A percentile compares a stretch with the other conserved stretches of the same genome.
phyloP scores from a whole-genome alignment of 2,797 vertebrate species.

The Chaunax sp. region DNA sequence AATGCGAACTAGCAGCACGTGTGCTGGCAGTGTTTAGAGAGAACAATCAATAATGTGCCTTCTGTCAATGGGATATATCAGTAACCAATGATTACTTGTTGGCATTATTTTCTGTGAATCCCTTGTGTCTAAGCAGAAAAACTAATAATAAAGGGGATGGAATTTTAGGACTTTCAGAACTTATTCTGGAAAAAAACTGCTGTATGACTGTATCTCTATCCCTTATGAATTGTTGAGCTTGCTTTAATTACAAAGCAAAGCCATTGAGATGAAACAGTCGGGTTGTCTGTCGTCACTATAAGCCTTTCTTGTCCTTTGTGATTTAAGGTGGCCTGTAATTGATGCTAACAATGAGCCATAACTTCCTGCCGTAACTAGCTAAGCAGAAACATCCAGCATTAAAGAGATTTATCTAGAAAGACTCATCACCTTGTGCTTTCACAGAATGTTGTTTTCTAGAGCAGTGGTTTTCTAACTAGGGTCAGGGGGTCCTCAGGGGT shows the following conservation, averaged over 20 bases:
- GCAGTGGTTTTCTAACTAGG: too few species aligned
- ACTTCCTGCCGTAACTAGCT: neutral
- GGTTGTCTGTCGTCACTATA: neutral
- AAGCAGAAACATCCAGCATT: neutral
- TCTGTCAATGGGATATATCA: neutral
- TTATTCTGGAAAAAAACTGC: neutral
- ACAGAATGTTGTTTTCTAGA: too few species aligned
- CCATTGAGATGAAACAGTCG: neutral
- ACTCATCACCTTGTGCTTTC: too few species aligned
- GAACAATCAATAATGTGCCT: neutral
- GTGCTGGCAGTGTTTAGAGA: too few species aligned
- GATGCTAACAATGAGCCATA: neutral
- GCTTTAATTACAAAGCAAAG: neutral
- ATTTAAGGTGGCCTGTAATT: conserved; percentile 12
- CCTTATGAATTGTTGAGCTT: neutral
- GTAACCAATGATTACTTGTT: neutral
- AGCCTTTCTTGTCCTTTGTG: neutral
- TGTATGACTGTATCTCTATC: neutral
- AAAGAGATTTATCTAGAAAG: too few species aligned
- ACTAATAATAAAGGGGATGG: too few species aligned
- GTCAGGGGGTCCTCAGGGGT: too few species aligned
- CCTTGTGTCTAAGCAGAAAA: neutral
- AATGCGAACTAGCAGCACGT: too few species aligned
- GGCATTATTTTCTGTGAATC: neutral
- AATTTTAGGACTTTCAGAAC: neutral